phyloP scores from a whole-genome alignment of 2,888 invertebrate genomes.

The Heliconius sara region DNA sequence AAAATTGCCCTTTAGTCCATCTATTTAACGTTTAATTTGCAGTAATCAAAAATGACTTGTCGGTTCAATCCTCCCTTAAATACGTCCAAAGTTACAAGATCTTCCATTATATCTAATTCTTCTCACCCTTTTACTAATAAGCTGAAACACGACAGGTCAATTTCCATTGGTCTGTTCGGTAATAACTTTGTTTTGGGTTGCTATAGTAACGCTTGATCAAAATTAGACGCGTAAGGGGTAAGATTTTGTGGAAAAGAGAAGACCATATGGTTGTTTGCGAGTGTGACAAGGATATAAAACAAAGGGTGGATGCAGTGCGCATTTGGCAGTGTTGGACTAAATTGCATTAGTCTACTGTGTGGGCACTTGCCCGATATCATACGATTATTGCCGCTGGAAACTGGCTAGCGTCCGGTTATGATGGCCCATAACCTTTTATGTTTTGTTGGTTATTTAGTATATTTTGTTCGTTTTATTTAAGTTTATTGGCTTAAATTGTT shows the following conservation, averaged over 20 bases:
- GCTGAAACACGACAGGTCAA: slow-evolving; percentile 57
- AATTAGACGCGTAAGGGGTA: slow-evolving; percentile 69
- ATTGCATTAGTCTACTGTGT: slow-evolving; percentile 75
- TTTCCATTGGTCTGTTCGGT: slow-evolving; percentile 58
- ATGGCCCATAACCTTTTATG: slow-evolving; percentile 28
- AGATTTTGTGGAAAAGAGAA: slow-evolving; percentile 57
- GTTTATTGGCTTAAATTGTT: neutral
- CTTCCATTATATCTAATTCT: slow-evolving; percentile 53
- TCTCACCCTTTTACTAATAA: slow-evolving; percentile 45
- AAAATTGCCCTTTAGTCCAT: slow-evolving; percentile 68
- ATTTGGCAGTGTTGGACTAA: slow-evolving; percentile 68
- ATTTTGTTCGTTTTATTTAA: neutral
- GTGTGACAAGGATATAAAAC: slow-evolving; percentile 58
- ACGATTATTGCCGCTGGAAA: slow-evolving; percentile 34
- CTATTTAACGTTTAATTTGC: slow-evolving; percentile 68
- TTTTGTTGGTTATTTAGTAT: neutral
- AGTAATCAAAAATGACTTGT: slow-evolving; percentile 55
- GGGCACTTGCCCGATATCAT: slow-evolving; percentile 53
- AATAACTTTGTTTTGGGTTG: slow-evolving; percentile 71
- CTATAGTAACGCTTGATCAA: slow-evolving; percentile 72
- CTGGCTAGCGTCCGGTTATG: slow-evolving; percentile 35
- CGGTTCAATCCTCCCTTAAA: slow-evolving; percentile 49
- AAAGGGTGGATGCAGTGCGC: slow-evolving; percentile 60
- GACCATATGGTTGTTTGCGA: slow-evolving; percentile 58
- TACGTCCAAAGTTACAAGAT: slow-evolving; percentile 58